Percentiles rank a stretch among this genome's conserved stretches.
phyloP scores from a whole-genome alignment of 2,888 invertebrate species.

The Scaptomyza reducta region DNA sequence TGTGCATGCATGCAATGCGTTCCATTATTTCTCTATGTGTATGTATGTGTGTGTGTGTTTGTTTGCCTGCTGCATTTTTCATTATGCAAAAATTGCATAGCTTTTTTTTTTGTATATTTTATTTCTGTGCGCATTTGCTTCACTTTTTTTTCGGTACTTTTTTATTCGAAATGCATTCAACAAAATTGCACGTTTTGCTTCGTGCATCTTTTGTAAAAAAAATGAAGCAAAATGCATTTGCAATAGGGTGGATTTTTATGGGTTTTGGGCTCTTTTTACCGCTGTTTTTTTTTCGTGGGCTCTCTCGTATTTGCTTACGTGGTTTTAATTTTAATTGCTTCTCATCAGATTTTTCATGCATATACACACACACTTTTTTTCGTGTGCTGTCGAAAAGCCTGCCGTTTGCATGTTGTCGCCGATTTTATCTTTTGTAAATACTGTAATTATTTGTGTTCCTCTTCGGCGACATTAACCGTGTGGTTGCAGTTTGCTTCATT shows the following conservation, averaged over 20 bases:
- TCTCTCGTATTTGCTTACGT: slow-evolving; percentile 70
- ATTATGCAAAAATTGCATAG: slow-evolving; percentile 78
- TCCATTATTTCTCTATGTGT: slow-evolving; percentile 57
- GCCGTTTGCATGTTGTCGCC: slow-evolving; percentile 64
- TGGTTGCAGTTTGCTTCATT: slow-evolving; percentile 12
- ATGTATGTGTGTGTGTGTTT: slow-evolving; percentile 24
- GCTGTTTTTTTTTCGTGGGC: slow-evolving; percentile 58
- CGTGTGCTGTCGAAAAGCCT: slow-evolving; percentile 19
- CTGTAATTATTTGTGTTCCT: slow-evolving; percentile 78
- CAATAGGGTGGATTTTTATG: slow-evolving; percentile 71
- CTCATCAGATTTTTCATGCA: slow-evolving; percentile 55
- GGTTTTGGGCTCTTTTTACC: slow-evolving; percentile 52
- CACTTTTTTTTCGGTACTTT: slow-evolving; percentile 58
- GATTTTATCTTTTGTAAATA: slow-evolving; percentile 81
- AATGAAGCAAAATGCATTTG: slow-evolving; percentile 63
- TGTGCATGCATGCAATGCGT: slow-evolving; percentile 67
- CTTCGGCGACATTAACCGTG: slow-evolving; percentile 65
- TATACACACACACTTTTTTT: slow-evolving; percentile 10
- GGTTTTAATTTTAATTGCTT: slow-evolving; percentile 80
- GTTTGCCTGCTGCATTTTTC: slow-evolving; percentile 78
- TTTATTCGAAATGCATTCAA: slow-evolving; percentile 75
- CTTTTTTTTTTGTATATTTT: slow-evolving; percentile 43
- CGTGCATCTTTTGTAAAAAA: slow-evolving; percentile 70
- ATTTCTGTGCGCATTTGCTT: slow-evolving; percentile 49
- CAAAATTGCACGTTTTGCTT: slow-evolving; percentile 75